Evolutionary conservation across 2,113 vertebrate species (phyloP).

Genomic region (Elaphurus davidianus): DNA sequence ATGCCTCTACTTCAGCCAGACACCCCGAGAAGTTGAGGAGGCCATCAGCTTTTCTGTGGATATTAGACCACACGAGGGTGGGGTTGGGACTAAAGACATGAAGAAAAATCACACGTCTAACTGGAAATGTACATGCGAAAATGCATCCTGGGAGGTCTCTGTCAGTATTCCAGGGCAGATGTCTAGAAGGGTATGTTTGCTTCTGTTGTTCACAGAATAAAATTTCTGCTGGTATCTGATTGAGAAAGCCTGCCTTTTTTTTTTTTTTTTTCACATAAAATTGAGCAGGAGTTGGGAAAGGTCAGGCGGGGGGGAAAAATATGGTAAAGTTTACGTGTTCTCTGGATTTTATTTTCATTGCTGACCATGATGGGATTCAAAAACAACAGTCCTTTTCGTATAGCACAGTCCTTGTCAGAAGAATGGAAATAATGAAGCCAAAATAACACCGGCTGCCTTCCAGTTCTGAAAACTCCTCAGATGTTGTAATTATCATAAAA

Average conservation of each 20-base stretch:
- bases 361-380: too few species aligned
- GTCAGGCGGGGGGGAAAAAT: neutral
- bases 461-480: fast-evolving
- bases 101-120: neutral
- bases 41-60: fast-evolving
- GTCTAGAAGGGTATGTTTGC: neutral
- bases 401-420: neutral
- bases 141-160: too few species aligned
- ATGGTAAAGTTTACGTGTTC: fast-evolving
- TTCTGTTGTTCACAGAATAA: neutral
- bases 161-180: fast-evolving
- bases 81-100: fast-evolving
- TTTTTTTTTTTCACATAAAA: neutral
- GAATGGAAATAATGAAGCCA: neutral
- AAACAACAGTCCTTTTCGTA: neutral
- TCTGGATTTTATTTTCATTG: neutral
- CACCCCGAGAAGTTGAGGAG: fast-evolving
- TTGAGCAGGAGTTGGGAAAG: neutral
- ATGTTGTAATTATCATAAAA: neutral
- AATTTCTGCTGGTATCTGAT: too few species aligned
- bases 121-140: neutral
- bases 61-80: fast-evolving
- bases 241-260: neutral
- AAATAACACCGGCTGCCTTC: neutral
- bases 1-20: neutral